Evolutionary conservation across 2,888 invertebrate species (phyloP), one percentile per base, ranked within the genome.

Genomic region (Caenorhabditis sp.): DNA sequence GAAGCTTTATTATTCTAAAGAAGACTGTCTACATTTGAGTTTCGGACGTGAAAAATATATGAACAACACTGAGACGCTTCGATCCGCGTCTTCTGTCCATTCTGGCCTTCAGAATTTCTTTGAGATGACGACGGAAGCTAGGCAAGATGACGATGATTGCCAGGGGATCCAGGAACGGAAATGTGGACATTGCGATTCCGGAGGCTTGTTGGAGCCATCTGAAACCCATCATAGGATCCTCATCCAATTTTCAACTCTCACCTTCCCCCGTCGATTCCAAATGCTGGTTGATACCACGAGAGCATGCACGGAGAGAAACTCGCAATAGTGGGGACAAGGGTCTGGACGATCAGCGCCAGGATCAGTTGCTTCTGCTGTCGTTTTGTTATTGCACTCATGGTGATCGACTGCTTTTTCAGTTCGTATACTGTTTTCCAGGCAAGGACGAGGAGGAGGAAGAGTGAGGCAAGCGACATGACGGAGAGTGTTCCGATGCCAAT

Each of bases 251-350:
- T n/a, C n/a, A n/a, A n/a, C n/a, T n/a, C n/a, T n/a, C n/a, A 69
- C 69, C 50, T 50, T 28, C 70, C 60, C 4, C 60, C 60, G 26
- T 70, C 60, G 3, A 70, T 60, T 22, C 70, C 60, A 37, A 70
- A 70, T n/a, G 61, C 37, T 0, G 70, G 70, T 13, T 61, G 70
- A 51, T 70, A 70, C 70, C 70, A 70, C 2, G 70, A 70, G 6
- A 70, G 51, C 37, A 61, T 35, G 8, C 70, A 70, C 8, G 70
- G 70, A 15, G 70, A 60, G 51, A 70, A 70, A 26, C 70, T 50
- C 15, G 60, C 70, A n/a, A 60, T 13, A 5, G 70, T 70, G 2
- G 70, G 70, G n/a, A 37, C 61, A 1, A 60, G 18, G 3, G 70
- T 51, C 24, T 70, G 70, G 5, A 70, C 26, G 0, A 60, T 40